Percentiles rank a stretch among this genome's conserved stretches.
phyloP scores from a whole-genome alignment of 2,888 invertebrate genomes.

The Erannis defoliaria region DNA sequence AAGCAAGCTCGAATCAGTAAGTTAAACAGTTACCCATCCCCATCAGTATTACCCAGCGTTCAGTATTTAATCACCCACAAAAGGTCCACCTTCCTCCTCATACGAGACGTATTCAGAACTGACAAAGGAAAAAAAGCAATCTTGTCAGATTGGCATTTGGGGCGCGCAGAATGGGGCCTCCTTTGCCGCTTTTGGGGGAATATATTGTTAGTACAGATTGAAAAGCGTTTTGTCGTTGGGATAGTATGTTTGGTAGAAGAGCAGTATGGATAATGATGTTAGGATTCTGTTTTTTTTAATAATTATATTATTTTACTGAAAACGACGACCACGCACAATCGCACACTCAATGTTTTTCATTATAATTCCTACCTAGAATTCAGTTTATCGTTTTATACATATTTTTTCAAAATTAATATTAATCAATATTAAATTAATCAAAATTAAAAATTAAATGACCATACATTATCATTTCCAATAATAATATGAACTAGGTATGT shows the following conservation, averaged over 20 bases:
- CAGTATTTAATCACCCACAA: constrained; percentile 85
- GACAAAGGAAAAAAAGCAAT: constrained; percentile 86
- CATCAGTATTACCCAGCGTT: constrained; percentile 67
- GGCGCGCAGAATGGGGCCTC: constrained; percentile 71
- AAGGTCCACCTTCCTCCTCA: constrained; percentile 70
- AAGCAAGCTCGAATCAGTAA: constrained; percentile 23
- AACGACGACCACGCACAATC: too few species aligned
- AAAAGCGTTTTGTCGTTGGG: constrained; percentile 83
- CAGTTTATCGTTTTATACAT: too few species aligned
- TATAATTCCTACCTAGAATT: too few species aligned
- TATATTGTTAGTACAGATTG: constrained; percentile 76
- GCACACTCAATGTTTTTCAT: too few species aligned
- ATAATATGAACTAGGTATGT: too few species aligned
- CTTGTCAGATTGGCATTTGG: constrained; percentile 85
- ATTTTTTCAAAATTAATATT: too few species aligned
- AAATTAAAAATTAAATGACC: too few species aligned
- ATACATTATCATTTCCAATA: too few species aligned
- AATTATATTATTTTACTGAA: too few species aligned
- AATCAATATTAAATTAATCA: too few species aligned
- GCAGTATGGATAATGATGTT: constrained; percentile 17
- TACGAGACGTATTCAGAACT: constrained; percentile 81
- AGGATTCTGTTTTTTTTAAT: too few species aligned
- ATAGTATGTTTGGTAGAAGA: not conserved
- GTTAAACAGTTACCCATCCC: constrained; percentile 15
- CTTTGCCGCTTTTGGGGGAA: constrained; percentile 60